Conservation (phyloP, 2,113 vertebrate genomes). For the Microtus pennsylvanicus region DNA sequence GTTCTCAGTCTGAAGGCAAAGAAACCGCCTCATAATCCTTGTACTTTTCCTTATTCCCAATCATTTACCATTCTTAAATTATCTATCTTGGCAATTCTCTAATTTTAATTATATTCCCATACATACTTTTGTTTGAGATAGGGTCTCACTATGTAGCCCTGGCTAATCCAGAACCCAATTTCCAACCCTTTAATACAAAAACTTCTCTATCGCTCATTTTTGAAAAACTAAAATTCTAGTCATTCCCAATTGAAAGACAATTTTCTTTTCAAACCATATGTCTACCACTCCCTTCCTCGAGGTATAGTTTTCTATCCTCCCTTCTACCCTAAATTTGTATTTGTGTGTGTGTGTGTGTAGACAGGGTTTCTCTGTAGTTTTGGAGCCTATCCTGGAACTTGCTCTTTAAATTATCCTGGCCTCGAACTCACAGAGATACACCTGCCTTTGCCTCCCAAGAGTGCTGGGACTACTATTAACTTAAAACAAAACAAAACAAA, state of each 20-base stretch:
- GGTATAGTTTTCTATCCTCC: neutral
- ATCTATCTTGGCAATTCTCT: neutral
- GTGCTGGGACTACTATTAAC: too few relatives aligned
- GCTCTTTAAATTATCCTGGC: too few relatives aligned
- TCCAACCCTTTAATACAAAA: neutral
- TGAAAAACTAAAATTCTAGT: neutral
- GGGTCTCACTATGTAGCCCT: neutral
- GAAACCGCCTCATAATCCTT: neutral
- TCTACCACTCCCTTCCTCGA: neutral
- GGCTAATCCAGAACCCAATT: neutral
- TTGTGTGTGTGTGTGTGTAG: too few relatives aligned
- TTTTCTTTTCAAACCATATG: conserved; percentile 32
- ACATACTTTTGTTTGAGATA: neutral
- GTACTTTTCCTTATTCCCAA: neutral
- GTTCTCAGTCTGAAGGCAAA: neutral
- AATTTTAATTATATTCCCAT: neutral
- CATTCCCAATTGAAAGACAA: conserved; percentile 43
- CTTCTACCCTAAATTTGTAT: neutral
- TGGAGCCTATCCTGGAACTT: too few relatives aligned
- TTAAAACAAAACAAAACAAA: neutral
- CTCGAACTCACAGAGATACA: too few relatives aligned
- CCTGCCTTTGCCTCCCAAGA: too few relatives aligned
- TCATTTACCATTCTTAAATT: neutral
- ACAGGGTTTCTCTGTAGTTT: too few relatives aligned
- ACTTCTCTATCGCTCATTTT: neutral